phyloP scores from a whole-genome alignment of 1,140 invertebrate species.

The Caenorhabditis brenneri region DNA sequence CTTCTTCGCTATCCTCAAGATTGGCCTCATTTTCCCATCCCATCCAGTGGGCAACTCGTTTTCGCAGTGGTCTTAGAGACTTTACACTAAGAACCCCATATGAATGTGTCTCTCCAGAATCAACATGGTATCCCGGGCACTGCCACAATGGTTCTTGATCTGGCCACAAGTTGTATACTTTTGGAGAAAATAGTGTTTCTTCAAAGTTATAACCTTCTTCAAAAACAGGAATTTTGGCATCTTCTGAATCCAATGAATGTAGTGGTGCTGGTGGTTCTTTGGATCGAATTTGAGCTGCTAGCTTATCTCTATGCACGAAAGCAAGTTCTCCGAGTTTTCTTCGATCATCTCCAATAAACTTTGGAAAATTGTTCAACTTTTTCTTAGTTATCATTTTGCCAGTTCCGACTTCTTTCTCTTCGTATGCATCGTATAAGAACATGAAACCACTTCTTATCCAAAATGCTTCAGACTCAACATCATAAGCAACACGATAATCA shows the following conservation, averaged over 20 bases:
- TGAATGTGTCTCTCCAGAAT: constrained; percentile 45
- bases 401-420: neutral
- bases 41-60: constrained; percentile 21
- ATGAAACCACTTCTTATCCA: constrained; percentile 65
- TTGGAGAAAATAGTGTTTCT: constrained; percentile 42
- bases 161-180: constrained; percentile 63
- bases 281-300: constrained; percentile 61
- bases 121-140: constrained; percentile 67
- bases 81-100: constrained; percentile 35
- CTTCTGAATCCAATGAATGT: constrained; percentile 11
- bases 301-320: constrained; percentile 65
- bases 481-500: constrained; percentile 48
- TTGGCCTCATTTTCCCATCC: constrained; percentile 19
- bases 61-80: constrained; percentile 10
- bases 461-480: constrained; percentile 61
- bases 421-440: constrained; percentile 59
- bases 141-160: constrained; percentile 68
- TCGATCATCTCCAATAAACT: constrained; percentile 62
- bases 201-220: constrained; percentile 19
- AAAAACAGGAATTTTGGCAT: constrained; percentile 54
- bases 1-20: constrained; percentile 9
- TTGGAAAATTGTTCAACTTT: constrained; percentile 29
- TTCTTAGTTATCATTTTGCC: no score
- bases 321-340: constrained; percentile 66
- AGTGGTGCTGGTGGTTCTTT: neutral